Evolutionary conservation across 2,888 invertebrate species (phyloP).

Genomic region (Taphrorychus bicolor): DNA sequence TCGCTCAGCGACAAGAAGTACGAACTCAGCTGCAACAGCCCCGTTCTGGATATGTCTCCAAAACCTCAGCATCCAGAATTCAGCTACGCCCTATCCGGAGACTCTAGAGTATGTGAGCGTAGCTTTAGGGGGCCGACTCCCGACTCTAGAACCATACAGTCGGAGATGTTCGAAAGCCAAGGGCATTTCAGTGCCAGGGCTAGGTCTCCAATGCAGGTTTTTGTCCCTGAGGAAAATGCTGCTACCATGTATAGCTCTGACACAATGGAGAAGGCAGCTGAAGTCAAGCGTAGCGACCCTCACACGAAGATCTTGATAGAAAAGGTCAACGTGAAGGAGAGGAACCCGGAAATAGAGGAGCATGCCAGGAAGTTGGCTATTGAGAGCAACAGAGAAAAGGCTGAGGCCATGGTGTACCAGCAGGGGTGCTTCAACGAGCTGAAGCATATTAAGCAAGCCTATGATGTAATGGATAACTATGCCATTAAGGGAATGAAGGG

Average conservation of each 20-base stretch:
- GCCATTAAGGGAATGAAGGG: slow-evolving; percentile 37
- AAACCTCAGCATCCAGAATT: slow-evolving; percentile 50
- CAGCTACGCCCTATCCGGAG: slow-evolving; percentile 51
- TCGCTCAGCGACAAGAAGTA: slow-evolving; percentile 49
- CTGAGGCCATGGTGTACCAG: slow-evolving; percentile 50
- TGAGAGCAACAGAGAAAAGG: slow-evolving; percentile 49
- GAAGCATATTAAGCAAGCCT: slow-evolving; percentile 52
- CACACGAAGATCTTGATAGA: slow-evolving; percentile 45
- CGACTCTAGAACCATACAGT: slow-evolving; percentile 52
- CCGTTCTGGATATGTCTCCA: slow-evolving; percentile 34
- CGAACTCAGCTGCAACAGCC: slow-evolving; percentile 34
- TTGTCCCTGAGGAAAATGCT: slow-evolving; percentile 48
- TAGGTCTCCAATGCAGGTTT: slow-evolving; percentile 53
- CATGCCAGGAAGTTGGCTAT: slow-evolving; percentile 49
- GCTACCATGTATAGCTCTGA: not conserved
- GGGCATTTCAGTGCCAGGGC: slow-evolving; percentile 57
- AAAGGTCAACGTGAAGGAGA: slow-evolving; percentile 42
- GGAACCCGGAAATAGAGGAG: slow-evolving; percentile 48
- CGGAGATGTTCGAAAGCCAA: slow-evolving; percentile 57
- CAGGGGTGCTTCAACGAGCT: slow-evolving; percentile 54
- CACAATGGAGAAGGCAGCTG: slow-evolving; percentile 12
- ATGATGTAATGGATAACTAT: slow-evolving; percentile 46
- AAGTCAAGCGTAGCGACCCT: slow-evolving; percentile 16
- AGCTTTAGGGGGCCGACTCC: slow-evolving; percentile 44
- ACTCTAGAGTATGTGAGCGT: slow-evolving; percentile 48